Conservation (phyloP, 2,797 vertebrate genomes). For the Hippopotamyrus pictus region DNA sequence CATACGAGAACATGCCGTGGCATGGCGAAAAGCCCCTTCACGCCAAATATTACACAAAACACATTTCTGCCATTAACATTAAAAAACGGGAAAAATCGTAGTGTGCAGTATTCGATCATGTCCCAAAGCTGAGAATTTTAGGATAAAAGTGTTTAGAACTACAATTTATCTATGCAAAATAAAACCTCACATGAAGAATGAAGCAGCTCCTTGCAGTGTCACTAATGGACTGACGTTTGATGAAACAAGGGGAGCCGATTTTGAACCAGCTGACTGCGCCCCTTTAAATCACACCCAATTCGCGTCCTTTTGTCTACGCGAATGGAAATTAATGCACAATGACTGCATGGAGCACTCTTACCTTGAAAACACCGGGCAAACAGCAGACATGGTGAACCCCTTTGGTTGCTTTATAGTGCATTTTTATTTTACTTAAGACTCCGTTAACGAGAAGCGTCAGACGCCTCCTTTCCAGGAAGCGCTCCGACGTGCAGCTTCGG, state of each 20-base stretch:
- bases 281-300: slow-evolving; percentile 61
- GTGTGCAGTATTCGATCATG: not conserved
- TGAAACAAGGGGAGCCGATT: slow-evolving; percentile 20
- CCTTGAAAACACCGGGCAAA: slow-evolving; percentile 29
- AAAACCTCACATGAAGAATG: not conserved
- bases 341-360: slow-evolving; percentile 33
- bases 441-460: slow-evolving; percentile 40
- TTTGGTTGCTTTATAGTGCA: not conserved
- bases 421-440: not conserved
- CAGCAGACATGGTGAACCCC: not conserved
- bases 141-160: not conserved
- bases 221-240: slow-evolving; percentile 12
- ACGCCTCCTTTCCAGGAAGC: slow-evolving; percentile 40
- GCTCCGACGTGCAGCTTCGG: slow-evolving; percentile 33
- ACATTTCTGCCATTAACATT: not conserved
- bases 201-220: not conserved
- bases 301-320: slow-evolving; percentile 44
- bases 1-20: not conserved
- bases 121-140: slow-evolving; percentile 5
- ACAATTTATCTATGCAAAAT: not conserved
- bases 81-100: not conserved
- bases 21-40: not conserved
- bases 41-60: not conserved
- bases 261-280: slow-evolving; percentile 56
- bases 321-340: slow-evolving; percentile 33